A percentile compares a stretch with the other conserved stretches of the same genome.
These are phyloP conservation scores for Ceyx melanurus DNA, from an alignment of 2,113 vertebrate genomes.

Conservation along the genomic window DNA sequence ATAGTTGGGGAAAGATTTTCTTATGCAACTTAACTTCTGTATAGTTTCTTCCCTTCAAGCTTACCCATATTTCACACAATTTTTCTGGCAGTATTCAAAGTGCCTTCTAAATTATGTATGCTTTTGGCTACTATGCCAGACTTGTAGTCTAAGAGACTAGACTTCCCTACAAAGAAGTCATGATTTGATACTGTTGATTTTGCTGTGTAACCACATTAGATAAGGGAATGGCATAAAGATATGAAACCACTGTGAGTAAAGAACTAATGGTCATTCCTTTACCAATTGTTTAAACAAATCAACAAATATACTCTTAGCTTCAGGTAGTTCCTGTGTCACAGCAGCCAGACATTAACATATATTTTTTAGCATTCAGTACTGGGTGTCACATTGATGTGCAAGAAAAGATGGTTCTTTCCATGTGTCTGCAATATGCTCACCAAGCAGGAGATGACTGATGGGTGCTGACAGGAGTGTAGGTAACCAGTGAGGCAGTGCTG, in stretches of 20 bases:
- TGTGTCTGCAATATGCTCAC: background rate
- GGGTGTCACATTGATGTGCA: background rate
- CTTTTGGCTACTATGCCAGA: slow-evolving; percentile 34
- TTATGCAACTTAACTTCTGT: background rate
- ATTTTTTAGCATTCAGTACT: background rate
- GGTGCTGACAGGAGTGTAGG: background rate
- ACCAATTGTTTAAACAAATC: background rate
- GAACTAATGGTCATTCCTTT: background rate
- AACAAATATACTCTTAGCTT: background rate
- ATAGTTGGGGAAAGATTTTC: background rate
- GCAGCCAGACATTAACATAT: background rate
- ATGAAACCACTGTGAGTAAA: background rate
- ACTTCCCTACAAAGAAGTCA: background rate
- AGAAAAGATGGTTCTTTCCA: background rate
- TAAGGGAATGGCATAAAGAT: background rate
- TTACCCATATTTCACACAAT: slow-evolving; percentile 3
- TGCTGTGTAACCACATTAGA: slow-evolving; percentile 20
- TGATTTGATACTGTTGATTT: slow-evolving; percentile 35
- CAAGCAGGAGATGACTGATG: background rate
- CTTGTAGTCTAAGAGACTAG: slow-evolving; percentile 25
- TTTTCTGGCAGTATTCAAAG: slow-evolving; percentile 27
- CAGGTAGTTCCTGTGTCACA: background rate
- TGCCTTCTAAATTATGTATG: slow-evolving; percentile 54
- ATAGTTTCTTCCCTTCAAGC: background rate
- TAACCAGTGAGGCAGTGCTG: background rate